Conservation (phyloP, 2,797 vertebrate genomes). For the Tokudaia muenninki region DNA sequence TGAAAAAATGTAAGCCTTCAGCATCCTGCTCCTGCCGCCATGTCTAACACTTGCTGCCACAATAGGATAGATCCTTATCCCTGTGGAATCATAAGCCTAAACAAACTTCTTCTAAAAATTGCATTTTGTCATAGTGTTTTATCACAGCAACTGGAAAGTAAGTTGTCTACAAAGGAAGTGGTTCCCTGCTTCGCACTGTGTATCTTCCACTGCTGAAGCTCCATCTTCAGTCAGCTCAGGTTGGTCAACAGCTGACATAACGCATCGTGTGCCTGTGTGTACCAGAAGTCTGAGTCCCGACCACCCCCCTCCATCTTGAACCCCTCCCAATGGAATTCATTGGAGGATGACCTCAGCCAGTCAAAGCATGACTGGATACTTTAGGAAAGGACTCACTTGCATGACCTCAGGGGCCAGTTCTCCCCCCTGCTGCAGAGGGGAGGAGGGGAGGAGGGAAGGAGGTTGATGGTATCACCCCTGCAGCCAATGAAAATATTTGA, state of each 20-base stretch:
- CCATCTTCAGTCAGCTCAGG: background rate
- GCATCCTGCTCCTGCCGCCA: background rate
- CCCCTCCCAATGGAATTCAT: background rate
- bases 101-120: background rate
- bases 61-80: background rate
- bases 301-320: accelerated
- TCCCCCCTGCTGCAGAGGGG: background rate
- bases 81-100: background rate
- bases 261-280: background rate
- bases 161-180: background rate
- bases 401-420: background rate
- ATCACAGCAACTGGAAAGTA: background rate
- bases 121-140: background rate
- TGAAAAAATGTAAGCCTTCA: background rate
- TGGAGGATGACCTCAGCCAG: slow-evolving; percentile 4
- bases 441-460: too few species aligned
- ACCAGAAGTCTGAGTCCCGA: background rate
- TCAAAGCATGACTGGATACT: background rate
- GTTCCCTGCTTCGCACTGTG: too few species aligned
- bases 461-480: too few species aligned
- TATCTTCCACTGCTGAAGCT: background rate
- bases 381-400: background rate
- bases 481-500: background rate
- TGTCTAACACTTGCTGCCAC: background rate
- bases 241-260: background rate